Evolutionary conservation across 2,113 vertebrate species (phyloP).

Genomic region (Patagioenas fasciata): DNA sequence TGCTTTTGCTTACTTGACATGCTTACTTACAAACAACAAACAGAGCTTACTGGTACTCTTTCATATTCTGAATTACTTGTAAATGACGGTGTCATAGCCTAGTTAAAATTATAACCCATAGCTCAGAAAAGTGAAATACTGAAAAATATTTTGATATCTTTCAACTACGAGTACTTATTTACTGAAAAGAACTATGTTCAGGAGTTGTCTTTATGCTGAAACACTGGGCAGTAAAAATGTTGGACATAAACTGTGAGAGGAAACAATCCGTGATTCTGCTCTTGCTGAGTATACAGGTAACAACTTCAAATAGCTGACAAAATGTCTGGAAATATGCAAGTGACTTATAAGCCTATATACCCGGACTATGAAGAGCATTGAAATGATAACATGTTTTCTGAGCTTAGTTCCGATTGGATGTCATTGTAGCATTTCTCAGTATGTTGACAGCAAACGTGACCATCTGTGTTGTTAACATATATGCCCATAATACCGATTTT

Average conservation of each 20-base stretch:
- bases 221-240: neutral
- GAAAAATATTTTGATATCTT: neutral
- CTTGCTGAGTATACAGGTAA: neutral
- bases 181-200: neutral
- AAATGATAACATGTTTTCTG: neutral
- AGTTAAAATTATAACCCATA: neutral
- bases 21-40: neutral
- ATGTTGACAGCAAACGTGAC: neutral
- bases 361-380: neutral
- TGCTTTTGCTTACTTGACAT: neutral
- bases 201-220: neutral
- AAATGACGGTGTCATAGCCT: neutral
- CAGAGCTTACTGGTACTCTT: neutral
- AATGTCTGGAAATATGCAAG: neutral
- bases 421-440: neutral
- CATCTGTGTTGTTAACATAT: neutral
- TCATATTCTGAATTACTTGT: conserved; percentile 45
- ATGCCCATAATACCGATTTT: neutral
- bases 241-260: neutral
- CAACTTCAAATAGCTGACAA: neutral
- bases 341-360: neutral
- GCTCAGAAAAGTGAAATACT: neutral
- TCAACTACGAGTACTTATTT: neutral
- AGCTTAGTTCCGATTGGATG: neutral
- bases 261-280: neutral